Evolutionary conservation across 92 coral and sea anemone genomes (phyloP).

Genomic region (Montipora capitata): DNA sequence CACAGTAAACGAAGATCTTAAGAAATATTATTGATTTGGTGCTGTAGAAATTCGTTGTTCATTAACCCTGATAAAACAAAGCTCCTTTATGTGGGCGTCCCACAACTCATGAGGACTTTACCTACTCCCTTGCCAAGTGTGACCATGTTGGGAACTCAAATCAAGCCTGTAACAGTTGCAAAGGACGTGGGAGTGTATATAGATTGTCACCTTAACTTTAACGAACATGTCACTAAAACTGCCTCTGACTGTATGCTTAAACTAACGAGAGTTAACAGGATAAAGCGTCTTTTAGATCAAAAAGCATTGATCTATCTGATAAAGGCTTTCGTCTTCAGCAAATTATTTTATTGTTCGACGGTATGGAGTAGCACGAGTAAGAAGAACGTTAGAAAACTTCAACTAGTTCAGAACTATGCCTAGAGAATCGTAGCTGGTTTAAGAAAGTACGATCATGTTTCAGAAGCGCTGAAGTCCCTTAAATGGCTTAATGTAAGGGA

Average conservation of each 20-base stretch:
- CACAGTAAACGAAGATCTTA: slow-evolving; percentile 38
- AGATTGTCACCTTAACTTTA: too few species aligned
- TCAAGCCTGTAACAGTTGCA: slow-evolving; percentile 47
- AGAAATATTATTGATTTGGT: slow-evolving; percentile 23
- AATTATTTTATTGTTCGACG: background rate
- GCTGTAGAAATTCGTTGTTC: slow-evolving; percentile 57
- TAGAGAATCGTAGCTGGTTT: background rate
- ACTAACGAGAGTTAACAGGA: background rate
- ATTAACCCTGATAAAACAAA: slow-evolving; percentile 65
- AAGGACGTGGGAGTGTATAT: background rate
- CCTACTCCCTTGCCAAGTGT: slow-evolving; percentile 6
- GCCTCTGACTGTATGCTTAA: background rate
- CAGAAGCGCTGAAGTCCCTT: background rate
- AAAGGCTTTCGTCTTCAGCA: background rate
- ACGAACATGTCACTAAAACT: too few species aligned
- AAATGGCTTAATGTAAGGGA: background rate
- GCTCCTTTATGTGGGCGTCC: slow-evolving; percentile 42
- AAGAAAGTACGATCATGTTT: background rate
- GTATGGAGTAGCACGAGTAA: background rate
- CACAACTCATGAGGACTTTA: slow-evolving; percentile 38
- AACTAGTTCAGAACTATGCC: background rate
- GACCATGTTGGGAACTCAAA: slow-evolving; percentile 34
- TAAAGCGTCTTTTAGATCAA: background rate
- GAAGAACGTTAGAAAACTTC: background rate
- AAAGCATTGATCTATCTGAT: background rate